A percentile compares a stretch with the other conserved stretches of the same genome.
These are phyloP conservation scores for Nixonia krombeini DNA, from an alignment of 1,140 invertebrate species.

Conservation along the genomic window DNA sequence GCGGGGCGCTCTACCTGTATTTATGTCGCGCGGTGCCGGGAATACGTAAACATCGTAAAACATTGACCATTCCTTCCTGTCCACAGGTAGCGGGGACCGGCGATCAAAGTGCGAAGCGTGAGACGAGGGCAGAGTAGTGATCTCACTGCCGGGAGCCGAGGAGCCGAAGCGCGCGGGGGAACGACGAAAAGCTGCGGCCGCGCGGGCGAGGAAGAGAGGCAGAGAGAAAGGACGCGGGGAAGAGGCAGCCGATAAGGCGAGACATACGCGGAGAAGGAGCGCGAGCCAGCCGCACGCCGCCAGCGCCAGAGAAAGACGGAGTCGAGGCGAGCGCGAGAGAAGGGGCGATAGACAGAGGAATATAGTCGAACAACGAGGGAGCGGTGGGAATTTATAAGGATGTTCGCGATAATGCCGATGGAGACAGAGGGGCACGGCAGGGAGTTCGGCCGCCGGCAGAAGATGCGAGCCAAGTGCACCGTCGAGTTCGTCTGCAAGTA, in stretches of 20 bases:
- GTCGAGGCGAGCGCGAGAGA: conserved; percentile 44
- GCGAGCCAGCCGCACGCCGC: conserved; percentile 2
- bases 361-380: conserved; percentile 65
- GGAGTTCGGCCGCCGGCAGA: conserved; percentile 88
- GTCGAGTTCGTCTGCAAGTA: conserved; percentile 98
- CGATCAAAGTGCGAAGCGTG: conserved; percentile 42
- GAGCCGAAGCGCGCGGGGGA: conserved; percentile 35
- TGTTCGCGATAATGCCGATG: conserved; percentile 85
- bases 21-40: conserved; percentile 2
- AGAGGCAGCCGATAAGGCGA: conserved; percentile 16
- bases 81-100: conserved; percentile 50
- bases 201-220: conserved; percentile 17
- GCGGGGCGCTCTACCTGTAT: conserved; percentile 1
- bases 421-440: conserved; percentile 90
- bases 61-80: conserved; percentile 36
- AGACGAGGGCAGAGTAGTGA: conserved; percentile 28
- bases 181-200: conserved; percentile 27
- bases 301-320: conserved; percentile 33
- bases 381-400: conserved; percentile 72
- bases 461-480: conserved; percentile 91
- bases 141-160: conserved; percentile 38
- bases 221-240: conserved; percentile 43
- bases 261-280: conserved; percentile 18
- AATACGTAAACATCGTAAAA: conserved; percentile 39
- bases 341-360: conserved; percentile 56